Evolutionary conservation across 2,113 vertebrate genomes (phyloP).

Genomic region (Eira barbara): DNA sequence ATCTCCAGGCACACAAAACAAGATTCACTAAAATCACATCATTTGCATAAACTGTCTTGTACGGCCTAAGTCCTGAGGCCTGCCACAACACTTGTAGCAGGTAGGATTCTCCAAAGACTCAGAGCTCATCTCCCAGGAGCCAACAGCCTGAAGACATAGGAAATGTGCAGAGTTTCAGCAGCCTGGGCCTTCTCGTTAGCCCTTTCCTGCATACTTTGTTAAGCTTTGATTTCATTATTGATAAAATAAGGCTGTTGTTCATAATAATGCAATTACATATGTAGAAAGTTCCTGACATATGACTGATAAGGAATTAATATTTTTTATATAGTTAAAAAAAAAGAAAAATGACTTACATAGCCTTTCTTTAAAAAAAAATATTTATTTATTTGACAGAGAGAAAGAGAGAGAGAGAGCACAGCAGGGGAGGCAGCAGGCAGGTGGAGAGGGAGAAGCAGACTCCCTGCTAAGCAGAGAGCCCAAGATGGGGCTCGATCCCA

Average conservation of each 20-base stretch:
- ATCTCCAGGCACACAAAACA: background rate
- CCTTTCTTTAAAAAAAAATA: background rate
- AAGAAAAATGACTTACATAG: background rate
- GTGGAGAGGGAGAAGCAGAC: too few species aligned
- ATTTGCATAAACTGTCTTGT: background rate
- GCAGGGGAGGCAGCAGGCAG: too few species aligned
- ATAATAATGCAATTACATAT: background rate
- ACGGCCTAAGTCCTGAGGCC: background rate
- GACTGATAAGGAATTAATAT: background rate
- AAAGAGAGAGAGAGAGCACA: too few species aligned
- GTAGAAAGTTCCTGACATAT: background rate
- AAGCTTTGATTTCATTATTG: background rate
- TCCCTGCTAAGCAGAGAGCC: too few species aligned
- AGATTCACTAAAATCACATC: background rate
- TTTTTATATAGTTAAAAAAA: background rate
- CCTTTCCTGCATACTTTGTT: background rate
- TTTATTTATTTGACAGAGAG: too few species aligned
- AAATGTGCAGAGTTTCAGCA: background rate
- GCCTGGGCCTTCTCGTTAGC: background rate
- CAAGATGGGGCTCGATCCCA: too few species aligned
- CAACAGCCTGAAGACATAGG: background rate
- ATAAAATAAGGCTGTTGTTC: background rate
- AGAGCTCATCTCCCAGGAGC: background rate
- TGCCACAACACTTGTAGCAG: background rate
- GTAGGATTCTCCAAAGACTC: background rate